Evolutionary conservation across 1,140 invertebrate genomes (phyloP).

Genomic region (Teleogryllus occipitalis): DNA sequence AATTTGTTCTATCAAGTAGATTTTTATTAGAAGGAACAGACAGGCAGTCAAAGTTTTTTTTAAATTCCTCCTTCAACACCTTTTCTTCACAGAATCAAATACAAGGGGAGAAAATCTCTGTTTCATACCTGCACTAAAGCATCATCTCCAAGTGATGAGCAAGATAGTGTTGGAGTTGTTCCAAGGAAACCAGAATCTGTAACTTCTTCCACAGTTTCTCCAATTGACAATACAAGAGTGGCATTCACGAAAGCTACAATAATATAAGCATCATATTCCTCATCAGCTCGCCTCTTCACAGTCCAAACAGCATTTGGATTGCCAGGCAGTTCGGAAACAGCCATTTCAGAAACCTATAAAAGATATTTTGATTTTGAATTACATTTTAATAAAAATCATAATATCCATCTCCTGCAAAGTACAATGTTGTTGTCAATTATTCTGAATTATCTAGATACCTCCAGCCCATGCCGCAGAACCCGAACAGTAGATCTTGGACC

Average conservation of each 20-base stretch:
- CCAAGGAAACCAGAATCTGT: conserved; percentile 98
- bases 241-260: conserved; percentile 99
- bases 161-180: conserved; percentile 94
- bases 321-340: conserved; percentile 96
- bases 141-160: conserved; percentile 94
- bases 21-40: neutral
- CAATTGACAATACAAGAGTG: conserved; percentile 96
- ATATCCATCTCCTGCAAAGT: neutral
- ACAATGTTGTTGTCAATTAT: conserved; percentile 36
- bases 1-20: neutral
- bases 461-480: conserved; percentile 92
- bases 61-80: neutral
- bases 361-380: neutral
- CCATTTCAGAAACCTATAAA: conserved; percentile 81
- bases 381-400: neutral
- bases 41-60: neutral
- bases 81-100: conserved; percentile 16
- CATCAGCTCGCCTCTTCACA: conserved; percentile 90
- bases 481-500: conserved; percentile 87
- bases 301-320: conserved; percentile 99
- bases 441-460: conserved; percentile 36
- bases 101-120: neutral
- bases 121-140: conserved; percentile 83
- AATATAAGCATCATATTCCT: conserved; percentile 99
- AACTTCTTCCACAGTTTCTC: conserved; percentile 99